Percentiles rank a stretch among this genome's conserved stretches.
Conservation (phyloP, 1,140 invertebrate species). For the Teleogryllus occipitalis region DNA sequence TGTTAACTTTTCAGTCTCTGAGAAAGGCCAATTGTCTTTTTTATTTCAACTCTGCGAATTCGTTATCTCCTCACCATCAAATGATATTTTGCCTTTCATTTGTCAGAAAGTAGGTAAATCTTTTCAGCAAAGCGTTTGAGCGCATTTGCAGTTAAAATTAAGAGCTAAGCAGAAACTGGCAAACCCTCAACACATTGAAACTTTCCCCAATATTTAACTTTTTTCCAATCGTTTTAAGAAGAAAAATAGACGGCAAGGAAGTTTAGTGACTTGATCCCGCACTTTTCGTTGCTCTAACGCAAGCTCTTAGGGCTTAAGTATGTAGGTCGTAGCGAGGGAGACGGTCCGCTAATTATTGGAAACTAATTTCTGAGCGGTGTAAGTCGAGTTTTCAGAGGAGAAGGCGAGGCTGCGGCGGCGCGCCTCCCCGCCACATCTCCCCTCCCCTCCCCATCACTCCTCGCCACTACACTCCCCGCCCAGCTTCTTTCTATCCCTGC, state of each 20-base stretch:
- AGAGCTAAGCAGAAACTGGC: neutral
- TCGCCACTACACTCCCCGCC: too few relatives aligned
- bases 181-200: neutral
- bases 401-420: neutral
- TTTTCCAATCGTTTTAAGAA: neutral
- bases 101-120: neutral
- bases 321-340: neutral
- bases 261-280: neutral
- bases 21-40: too few relatives aligned
- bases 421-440: too few relatives aligned
- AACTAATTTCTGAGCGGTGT: neutral
- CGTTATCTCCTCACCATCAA: too few relatives aligned
- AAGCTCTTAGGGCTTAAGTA: neutral
- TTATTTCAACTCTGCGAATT: too few relatives aligned
- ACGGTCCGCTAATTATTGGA: slow-evolving; percentile 3
- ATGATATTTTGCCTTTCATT: neutral
- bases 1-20: too few relatives aligned
- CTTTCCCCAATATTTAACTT: neutral
- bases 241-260: neutral
- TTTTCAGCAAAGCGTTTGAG: neutral
- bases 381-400: neutral
- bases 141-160: neutral
- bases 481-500: too few relatives aligned
- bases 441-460: too few relatives aligned
- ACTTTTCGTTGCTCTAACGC: neutral